A percentile compares a stretch with the other conserved stretches of the same genome.
phyloP scores from a whole-genome alignment of 2,113 vertebrate genomes.

The Leptobrachium ailaonicum region DNA sequence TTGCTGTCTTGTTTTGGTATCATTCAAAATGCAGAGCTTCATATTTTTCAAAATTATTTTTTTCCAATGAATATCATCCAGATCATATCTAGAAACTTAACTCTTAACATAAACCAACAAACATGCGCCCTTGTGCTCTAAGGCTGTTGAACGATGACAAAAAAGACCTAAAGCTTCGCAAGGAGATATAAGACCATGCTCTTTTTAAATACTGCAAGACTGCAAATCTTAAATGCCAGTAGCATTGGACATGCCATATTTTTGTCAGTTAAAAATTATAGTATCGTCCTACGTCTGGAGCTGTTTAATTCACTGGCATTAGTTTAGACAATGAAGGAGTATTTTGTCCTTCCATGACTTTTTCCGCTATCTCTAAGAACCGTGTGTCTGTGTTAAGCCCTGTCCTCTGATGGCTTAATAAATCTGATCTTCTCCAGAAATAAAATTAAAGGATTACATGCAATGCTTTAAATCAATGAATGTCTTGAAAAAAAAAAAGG shows the following conservation, averaged over 20 bases:
- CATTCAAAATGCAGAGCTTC: too few species aligned
- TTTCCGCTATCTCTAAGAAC: slow-evolving; percentile 1
- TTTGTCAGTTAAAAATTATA: slow-evolving; percentile 60
- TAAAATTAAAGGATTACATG: slow-evolving; percentile 54
- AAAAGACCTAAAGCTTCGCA: slow-evolving; percentile 20
- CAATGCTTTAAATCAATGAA: slow-evolving; percentile 58
- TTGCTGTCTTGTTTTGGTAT: too few species aligned
- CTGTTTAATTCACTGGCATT: slow-evolving; percentile 38
- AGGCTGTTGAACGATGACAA: slow-evolving; percentile 23
- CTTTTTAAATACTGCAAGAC: slow-evolving; percentile 49
- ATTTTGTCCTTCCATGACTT: slow-evolving; percentile 40
- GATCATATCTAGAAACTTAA: too few species aligned
- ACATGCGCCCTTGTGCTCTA: slow-evolving; percentile 48
- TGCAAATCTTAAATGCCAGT: slow-evolving; percentile 55
- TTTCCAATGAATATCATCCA: too few species aligned
- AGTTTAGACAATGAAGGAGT: slow-evolving; percentile 18
- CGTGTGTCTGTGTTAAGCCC: slow-evolving; percentile 8
- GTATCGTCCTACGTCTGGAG: slow-evolving; percentile 51
- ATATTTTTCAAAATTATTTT: too few species aligned
- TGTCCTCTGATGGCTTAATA: slow-evolving; percentile 49
- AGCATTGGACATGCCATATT: slow-evolving; percentile 53
- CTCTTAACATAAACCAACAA: slow-evolving; percentile 46
- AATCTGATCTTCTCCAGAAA: slow-evolving; percentile 56
- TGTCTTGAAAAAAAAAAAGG: not conserved
- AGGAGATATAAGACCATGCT: slow-evolving; percentile 1